Evolutionary conservation across 1,140 invertebrate species (phyloP).

Genomic region (Popillia japonica): DNA sequence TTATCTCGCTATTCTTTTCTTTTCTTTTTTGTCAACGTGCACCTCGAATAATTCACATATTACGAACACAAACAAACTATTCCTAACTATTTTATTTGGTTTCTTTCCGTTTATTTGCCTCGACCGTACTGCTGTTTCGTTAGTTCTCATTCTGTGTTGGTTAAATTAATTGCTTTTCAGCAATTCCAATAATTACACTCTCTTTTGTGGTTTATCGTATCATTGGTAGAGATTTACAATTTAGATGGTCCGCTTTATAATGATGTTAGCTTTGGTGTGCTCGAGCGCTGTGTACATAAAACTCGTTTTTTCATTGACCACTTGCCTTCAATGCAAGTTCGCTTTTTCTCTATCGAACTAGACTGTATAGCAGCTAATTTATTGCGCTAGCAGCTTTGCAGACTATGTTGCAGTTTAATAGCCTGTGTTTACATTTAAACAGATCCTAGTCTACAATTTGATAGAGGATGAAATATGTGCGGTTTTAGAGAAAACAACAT

Average conservation of each 20-base stretch:
- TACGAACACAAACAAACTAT: not conserved
- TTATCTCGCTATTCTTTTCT: no score
- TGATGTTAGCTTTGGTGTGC: not conserved
- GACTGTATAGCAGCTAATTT: not conserved
- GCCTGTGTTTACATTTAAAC: no score
- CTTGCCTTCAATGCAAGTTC: not conserved
- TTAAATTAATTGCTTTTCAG: conserved; percentile 26
- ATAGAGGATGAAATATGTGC: no score
- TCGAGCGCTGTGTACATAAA: not conserved
- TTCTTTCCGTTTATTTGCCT: not conserved
- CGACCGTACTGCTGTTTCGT: not conserved
- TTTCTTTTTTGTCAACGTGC: not conserved
- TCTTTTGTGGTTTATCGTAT: conserved; percentile 27
- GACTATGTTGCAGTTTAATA: not conserved
- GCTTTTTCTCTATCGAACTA: not conserved
- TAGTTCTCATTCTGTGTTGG: not conserved
- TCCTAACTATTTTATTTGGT: not conserved
- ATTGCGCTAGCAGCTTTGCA: not conserved
- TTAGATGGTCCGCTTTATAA: conserved; percentile 8
- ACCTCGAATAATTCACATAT: not conserved
- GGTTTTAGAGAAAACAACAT: no score
- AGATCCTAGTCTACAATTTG: no score
- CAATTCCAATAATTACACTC: conserved; percentile 33
- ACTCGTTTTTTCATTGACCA: conserved; percentile 11
- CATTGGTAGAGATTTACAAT: conserved; percentile 16